Conservation (phyloP, 2,888 invertebrate genomes). For the Celastrina argiolus region DNA sequence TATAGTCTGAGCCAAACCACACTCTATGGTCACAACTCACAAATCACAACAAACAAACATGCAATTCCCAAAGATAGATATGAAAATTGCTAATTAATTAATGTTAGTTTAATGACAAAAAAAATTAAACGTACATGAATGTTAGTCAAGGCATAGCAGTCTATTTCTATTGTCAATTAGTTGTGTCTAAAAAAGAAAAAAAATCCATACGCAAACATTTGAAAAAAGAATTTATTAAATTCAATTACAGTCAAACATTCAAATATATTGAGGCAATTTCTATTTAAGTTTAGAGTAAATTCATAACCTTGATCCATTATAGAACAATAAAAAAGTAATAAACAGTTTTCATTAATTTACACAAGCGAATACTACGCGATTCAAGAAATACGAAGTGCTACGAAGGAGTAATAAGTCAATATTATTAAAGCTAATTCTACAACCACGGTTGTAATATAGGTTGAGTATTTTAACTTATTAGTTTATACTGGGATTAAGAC, state of each 20-base stretch:
- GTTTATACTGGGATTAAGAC: not conserved
- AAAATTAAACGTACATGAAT: not conserved
- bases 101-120: not conserved
- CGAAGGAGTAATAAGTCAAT: not conserved
- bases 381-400: not conserved
- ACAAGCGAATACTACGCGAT: slow-evolving; percentile 4
- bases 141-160: not conserved
- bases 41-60: not conserved
- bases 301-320: not conserved
- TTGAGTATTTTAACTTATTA: not conserved
- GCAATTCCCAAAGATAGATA: not conserved
- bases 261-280: not conserved
- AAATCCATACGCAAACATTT: not conserved
- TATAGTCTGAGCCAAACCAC: not conserved
- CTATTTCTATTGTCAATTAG: not conserved
- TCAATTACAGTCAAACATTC: not conserved
- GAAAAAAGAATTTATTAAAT: not conserved
- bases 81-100: not conserved
- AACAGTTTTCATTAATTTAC: not conserved
- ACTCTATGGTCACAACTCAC: slow-evolving; percentile 7
- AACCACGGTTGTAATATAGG: not conserved
- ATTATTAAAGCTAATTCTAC: not conserved
- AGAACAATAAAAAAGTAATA: not conserved
- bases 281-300: not conserved
- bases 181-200: not conserved